These are phyloP conservation scores for Aldrovandia affinis DNA, from an alignment of 2,797 vertebrate species.

Conservation along the genomic window DNA sequence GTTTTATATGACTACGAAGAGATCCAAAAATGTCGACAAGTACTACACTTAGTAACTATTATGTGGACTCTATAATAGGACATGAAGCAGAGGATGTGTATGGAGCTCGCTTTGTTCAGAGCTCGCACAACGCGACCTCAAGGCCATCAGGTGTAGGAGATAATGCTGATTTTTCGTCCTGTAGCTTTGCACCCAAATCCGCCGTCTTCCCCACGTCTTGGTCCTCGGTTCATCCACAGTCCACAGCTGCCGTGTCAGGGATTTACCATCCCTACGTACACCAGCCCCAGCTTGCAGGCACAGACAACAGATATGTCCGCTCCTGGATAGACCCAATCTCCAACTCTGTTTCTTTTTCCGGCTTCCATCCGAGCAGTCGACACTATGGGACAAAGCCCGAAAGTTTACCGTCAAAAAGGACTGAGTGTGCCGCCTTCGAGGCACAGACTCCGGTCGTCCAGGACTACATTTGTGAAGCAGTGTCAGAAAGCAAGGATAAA, in stretches of 20 bases:
- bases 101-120: conserved; percentile 86
- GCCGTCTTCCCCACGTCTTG: conserved; percentile 89
- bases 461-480: conserved; percentile 79
- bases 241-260: conserved; percentile 81
- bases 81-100: conserved; percentile 93
- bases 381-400: conserved; percentile 88
- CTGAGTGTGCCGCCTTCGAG: conserved; percentile 78
- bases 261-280: conserved; percentile 94
- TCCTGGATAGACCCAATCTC: conserved; percentile 95
- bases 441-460: conserved; percentile 76
- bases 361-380: conserved; percentile 79
- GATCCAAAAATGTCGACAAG: conserved; percentile 94
- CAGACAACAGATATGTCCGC: conserved; percentile 89
- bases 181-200: conserved; percentile 94
- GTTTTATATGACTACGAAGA: conserved; percentile 91
- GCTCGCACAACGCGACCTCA: conserved; percentile 82
- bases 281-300: conserved; percentile 85
- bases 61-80: conserved; percentile 94
- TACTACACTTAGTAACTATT: conserved; percentile 95
- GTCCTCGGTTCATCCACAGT: conserved; percentile 88
- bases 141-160: conserved; percentile 92
- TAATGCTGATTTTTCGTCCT: conserved; percentile 90
- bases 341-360: conserved; percentile 80
- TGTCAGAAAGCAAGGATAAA: conserved; percentile 74
- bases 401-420: conserved; percentile 75